Evolutionary conservation across 2,113 vertebrate species (phyloP).

Genomic region (Macaca mulatta): DNA sequence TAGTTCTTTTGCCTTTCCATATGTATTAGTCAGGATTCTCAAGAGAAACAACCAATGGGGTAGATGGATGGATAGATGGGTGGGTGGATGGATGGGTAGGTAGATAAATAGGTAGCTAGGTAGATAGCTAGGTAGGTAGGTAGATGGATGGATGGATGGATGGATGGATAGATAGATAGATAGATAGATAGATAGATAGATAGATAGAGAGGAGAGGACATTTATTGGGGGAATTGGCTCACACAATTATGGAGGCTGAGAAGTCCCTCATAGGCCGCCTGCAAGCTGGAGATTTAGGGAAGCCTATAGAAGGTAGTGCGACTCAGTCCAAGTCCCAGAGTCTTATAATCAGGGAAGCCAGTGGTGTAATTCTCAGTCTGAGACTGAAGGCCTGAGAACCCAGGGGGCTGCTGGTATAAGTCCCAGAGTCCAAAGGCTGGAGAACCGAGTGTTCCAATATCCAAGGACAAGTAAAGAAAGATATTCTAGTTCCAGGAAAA

Average conservation of each 20-base stretch:
- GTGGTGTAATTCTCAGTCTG: background rate
- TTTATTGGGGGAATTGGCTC: background rate
- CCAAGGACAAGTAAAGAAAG: background rate
- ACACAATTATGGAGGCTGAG: background rate
- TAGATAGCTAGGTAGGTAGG: background rate
- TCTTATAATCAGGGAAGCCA: background rate
- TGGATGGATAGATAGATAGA: background rate
- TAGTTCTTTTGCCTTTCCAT: background rate
- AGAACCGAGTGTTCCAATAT: background rate
- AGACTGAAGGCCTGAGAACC: background rate
- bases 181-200: background rate
- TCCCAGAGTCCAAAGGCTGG: background rate
- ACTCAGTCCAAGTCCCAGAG: background rate
- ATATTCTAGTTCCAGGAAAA: background rate
- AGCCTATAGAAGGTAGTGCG: background rate
- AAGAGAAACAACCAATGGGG: background rate
- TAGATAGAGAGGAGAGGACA: too few relatives aligned
- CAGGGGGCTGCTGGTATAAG: background rate
- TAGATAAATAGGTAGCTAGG: too few relatives aligned
- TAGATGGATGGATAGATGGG: background rate
- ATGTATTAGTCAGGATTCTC: background rate
- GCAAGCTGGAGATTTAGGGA: background rate
- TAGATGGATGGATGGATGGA: too few relatives aligned
- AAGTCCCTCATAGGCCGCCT: background rate
- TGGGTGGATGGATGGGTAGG: background rate